These are phyloP conservation scores for Heliconius melpomene DNA, from an alignment of 1,140 invertebrate genomes.

Conservation along the genomic window DNA sequence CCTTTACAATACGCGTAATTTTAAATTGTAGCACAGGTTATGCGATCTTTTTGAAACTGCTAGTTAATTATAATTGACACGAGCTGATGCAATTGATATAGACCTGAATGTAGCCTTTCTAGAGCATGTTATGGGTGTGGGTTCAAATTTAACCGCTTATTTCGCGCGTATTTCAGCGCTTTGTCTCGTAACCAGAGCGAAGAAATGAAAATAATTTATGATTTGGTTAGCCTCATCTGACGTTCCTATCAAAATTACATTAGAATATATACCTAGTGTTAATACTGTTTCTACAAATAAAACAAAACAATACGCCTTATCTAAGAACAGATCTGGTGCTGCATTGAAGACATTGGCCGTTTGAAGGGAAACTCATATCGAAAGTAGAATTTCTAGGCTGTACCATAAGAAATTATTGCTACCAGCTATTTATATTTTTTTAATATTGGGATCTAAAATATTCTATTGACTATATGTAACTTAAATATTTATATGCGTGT, in stretches of 20 bases:
- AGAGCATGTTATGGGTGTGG: not conserved
- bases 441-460: too few relatives aligned
- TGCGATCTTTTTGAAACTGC: not conserved
- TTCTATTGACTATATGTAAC: too few relatives aligned
- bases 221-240: too few relatives aligned
- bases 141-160: too few relatives aligned
- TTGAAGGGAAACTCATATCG: conserved; percentile 67
- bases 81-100: not conserved
- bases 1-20: conserved; percentile 13
- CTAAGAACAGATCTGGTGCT: conserved; percentile 62
- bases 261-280: too few relatives aligned
- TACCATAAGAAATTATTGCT: not conserved
- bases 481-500: too few relatives aligned
- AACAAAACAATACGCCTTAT: conserved; percentile 69
- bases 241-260: too few relatives aligned
- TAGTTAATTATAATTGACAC: conserved; percentile 6
- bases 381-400: conserved; percentile 64
- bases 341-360: conserved; percentile 66
- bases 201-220: too few relatives aligned
- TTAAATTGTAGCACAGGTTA: not conserved
- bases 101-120: not conserved
- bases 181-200: too few relatives aligned
- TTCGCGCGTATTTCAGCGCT: too few relatives aligned
- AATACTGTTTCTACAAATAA: conserved; percentile 45
- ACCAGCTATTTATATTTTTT: not conserved